Base-by-base conservation (phyloP, 2,888 invertebrate genomes). In the Polia nebulosa region DNA sequence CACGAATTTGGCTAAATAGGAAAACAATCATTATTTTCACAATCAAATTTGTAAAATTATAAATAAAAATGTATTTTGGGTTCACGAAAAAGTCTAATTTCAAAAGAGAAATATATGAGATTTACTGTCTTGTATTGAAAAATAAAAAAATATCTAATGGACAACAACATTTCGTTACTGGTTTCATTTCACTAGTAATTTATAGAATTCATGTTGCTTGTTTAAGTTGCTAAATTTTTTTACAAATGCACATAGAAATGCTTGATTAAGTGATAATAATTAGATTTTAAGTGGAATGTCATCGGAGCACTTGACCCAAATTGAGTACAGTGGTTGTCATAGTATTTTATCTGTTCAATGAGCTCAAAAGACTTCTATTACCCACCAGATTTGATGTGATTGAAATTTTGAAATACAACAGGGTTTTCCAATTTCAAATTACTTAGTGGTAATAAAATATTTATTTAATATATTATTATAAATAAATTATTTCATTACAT, bases 261-360 rank as follows among this genome's bases (percentile, higher is more conserved):
- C 8, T 4, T 27, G 36, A 25, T 34, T 47, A 17, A 17, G 32
- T 25, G 15, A 1, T 44, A 47, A 34, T 22, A 22, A 34, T 53
- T 52, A 11, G 15, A 22, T 49, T 29, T 1, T 52, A 1, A 64
- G 11, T 71, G 34, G n/a, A 45, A 52, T n/a, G 11, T 56, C 51
- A 62, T 59, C 8, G 36, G 5, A 58, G n/a, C 64, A 72, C 49
- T 72, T 79, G 76, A 72, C 64, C 76, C 44, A 72, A 72, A 62
- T 79, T 61, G 15, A 61, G 15, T 52, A 59, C n/a, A 45, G 25
- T 56, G 32, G 49, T 60, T 41, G 52, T 49, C 59, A 66, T 47
- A 32, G 17, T 59, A 56, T 55, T 41, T n/a, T 56, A 44, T 36
- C 20, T 8, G 9, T 41, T 44, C 3, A 22, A 22, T n/a, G 27